Percentiles rank a stretch among this genome's conserved stretches.
phyloP scores from a whole-genome alignment of 1,140 invertebrate genomes.

The Euglossa dilemma region DNA sequence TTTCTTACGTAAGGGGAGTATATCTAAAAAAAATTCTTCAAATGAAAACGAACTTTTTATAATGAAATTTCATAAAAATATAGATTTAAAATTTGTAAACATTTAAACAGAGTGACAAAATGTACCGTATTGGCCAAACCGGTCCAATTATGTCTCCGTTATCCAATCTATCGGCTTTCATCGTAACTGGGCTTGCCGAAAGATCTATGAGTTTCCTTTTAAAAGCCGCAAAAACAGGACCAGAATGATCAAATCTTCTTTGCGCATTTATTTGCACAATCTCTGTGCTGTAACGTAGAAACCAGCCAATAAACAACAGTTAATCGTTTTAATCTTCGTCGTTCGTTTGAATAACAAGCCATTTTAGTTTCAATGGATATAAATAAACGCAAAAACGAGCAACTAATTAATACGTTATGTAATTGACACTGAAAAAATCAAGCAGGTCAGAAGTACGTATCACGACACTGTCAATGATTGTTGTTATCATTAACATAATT shows the following conservation, averaged over 20 bases:
- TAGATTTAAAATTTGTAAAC: no score
- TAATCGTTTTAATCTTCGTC: neutral
- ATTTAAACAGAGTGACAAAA: neutral
- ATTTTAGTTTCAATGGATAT: neutral
- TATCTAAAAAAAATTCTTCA: no score
- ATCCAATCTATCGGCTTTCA: slow-evolving; percentile 48
- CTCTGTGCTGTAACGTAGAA: slow-evolving; percentile 35
- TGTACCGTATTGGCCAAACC: slow-evolving; percentile 62
- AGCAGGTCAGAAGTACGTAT: no score
- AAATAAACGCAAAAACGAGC: no score
- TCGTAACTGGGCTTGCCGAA: slow-evolving; percentile 54
- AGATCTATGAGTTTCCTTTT: slow-evolving; percentile 49
- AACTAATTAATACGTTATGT: no score
- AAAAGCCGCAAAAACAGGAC: slow-evolving; percentile 60
- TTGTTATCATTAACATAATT: no score
- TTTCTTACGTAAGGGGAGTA: no score
- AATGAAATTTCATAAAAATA: no score
- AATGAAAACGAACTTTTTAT: no score
- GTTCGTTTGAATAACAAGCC: neutral
- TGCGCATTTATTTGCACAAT: slow-evolving; percentile 47
- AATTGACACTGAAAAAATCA: no score
- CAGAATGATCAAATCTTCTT: slow-evolving; percentile 52
- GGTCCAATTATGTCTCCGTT: slow-evolving; percentile 59
- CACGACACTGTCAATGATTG: no score
- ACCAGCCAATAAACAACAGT: neutral